Evolutionary conservation across 1,140 invertebrate species (phyloP).

Genomic region (Oryctes rhinoceros): DNA sequence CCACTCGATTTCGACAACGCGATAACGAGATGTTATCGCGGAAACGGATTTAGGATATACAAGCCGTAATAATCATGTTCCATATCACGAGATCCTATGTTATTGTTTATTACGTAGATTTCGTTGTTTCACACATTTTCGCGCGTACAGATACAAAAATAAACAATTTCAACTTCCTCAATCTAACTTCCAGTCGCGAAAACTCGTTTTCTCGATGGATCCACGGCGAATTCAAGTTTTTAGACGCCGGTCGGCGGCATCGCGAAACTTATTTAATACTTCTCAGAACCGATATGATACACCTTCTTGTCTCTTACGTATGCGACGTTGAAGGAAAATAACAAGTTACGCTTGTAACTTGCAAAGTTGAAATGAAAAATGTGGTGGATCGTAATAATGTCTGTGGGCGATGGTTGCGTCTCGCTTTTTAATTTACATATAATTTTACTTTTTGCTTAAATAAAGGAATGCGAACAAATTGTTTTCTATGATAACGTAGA

Average conservation of each 20-base stretch:
- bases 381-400: background rate
- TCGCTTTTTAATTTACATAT: no score
- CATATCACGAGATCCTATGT: background rate
- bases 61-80: background rate
- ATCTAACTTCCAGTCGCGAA: slow-evolving; percentile 1
- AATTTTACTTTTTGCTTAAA: no score
- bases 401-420: no score
- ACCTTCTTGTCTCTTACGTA: background rate
- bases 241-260: background rate
- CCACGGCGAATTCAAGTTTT: background rate
- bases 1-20: background rate
- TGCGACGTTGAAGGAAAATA: background rate
- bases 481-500: no score
- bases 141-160: background rate
- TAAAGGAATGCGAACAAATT: no score
- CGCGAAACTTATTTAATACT: slow-evolving; percentile 17
- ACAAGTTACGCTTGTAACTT: background rate
- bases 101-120: background rate
- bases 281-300: background rate
- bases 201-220: background rate
- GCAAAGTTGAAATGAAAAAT: background rate
- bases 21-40: background rate
- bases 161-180: slow-evolving; percentile 22
- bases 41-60: background rate
- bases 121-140: background rate